A percentile compares a stretch with the other conserved stretches of the same genome.
Evolutionary conservation across 2,797 vertebrate species (phyloP).

Genomic region (Nyctalus aviator): DNA sequence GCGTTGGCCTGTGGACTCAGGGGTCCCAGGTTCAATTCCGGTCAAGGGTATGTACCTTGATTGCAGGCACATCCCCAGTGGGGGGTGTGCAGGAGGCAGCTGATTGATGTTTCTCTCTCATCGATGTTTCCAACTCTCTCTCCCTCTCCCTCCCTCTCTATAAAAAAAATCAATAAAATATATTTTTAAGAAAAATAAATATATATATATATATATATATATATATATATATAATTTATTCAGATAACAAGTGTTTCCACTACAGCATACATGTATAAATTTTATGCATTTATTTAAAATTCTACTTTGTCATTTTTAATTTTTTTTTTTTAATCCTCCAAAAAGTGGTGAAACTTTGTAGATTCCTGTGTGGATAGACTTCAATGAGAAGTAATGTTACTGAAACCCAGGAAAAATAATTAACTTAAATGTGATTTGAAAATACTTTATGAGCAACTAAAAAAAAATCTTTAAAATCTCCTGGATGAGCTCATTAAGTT

Average conservation of each 20-base stretch:
- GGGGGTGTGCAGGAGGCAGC: too few relatives aligned
- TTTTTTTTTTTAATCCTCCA: not conserved
- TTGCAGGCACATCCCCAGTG: too few relatives aligned
- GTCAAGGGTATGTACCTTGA: too few relatives aligned
- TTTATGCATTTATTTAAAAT: not conserved
- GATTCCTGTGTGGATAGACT: not conserved
- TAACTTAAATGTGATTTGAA: slow-evolving; percentile 33
- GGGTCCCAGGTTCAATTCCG: too few relatives aligned
- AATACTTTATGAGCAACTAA: not conserved
- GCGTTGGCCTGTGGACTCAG: too few relatives aligned
- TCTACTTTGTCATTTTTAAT: slow-evolving; percentile 31
- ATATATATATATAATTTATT: not conserved
- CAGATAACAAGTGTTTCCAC: not conserved
- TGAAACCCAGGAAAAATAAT: slow-evolving; percentile 51
- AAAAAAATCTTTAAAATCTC: not conserved
- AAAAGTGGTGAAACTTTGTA: not conserved
- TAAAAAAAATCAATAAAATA: too few relatives aligned
- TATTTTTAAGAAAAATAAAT: not conserved
- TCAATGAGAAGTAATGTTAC: not conserved
- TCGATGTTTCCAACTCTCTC: too few relatives aligned
- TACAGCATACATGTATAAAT: slow-evolving; percentile 21
- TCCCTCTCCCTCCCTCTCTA: too few relatives aligned
- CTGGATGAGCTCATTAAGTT: not conserved
- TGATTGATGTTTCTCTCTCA: too few relatives aligned
- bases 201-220: too few relatives aligned